Conservation (phyloP, 1,140 invertebrate species). For the Drosophila setifemur region DNA sequence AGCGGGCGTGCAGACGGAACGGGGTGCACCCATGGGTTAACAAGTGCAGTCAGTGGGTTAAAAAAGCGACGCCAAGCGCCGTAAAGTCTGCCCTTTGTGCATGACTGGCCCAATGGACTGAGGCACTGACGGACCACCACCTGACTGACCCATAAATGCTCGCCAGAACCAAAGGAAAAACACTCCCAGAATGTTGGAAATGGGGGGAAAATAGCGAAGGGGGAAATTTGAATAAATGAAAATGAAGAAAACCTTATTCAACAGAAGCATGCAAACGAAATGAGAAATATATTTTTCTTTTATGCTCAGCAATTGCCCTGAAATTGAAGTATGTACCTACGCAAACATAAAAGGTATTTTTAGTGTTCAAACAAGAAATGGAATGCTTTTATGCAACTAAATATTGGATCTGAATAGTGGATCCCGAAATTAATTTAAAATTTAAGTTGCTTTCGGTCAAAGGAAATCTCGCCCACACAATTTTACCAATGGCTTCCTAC, state of each 20-base stretch:
- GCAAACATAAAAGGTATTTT: not conserved
- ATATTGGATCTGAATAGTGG: too few species aligned
- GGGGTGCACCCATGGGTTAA: constrained; percentile 41
- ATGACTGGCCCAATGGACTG: constrained; percentile 24
- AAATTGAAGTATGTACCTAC: not conserved
- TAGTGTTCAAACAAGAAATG: not conserved
- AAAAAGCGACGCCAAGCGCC: constrained; percentile 39
- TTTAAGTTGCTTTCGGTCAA: too few species aligned
- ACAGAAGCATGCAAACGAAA: constrained; percentile 18
- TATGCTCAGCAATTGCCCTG: constrained; percentile 7
- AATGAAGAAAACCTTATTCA: constrained; percentile 8
- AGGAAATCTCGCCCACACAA: too few species aligned
- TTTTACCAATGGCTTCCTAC: not conserved
- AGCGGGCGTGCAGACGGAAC: constrained; percentile 10
- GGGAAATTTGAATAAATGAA: constrained; percentile 10
- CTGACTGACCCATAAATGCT: constrained; percentile 49
- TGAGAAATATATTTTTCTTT: constrained; percentile 19
- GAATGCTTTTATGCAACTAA: not conserved
- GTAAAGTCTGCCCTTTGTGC: constrained; percentile 49
- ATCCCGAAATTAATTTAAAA: not conserved
- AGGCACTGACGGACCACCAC: not conserved
- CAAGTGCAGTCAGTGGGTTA: constrained; percentile 60
- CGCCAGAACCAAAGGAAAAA: constrained; percentile 17
- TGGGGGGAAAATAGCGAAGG: constrained; percentile 4
- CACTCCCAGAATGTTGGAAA: constrained; percentile 15